Conservation (phyloP, 2,888 invertebrate species). For the Alitta virens region DNA sequence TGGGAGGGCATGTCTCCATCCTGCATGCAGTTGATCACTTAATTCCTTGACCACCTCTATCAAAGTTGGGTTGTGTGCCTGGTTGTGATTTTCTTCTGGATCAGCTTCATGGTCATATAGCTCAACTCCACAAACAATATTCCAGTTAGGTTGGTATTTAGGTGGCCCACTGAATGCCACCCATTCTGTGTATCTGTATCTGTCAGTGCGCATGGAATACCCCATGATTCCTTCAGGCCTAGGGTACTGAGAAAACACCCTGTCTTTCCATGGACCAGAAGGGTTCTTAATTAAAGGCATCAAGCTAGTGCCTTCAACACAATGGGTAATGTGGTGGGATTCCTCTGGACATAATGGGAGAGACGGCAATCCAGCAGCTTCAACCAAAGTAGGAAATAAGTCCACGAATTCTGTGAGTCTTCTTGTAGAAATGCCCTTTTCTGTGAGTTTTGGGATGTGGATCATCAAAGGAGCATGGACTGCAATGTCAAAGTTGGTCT, state of each 20-base stretch:
- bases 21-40: background rate
- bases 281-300: constrained; percentile 14
- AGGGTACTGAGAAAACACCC: constrained; percentile 30
- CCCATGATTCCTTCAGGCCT: constrained; percentile 33
- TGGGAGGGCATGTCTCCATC: background rate
- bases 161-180: constrained; percentile 20
- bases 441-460: constrained; percentile 35
- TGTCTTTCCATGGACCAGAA: constrained; percentile 18
- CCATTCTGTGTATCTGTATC: constrained; percentile 37
- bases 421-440: constrained; percentile 30
- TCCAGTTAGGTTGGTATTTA: constrained; percentile 4
- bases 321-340: constrained; percentile 13
- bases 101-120: constrained; percentile 10
- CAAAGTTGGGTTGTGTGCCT: background rate
- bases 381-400: constrained; percentile 37
- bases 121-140: constrained; percentile 4
- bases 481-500: constrained; percentile 36
- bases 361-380: constrained; percentile 31
- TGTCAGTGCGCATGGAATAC: constrained; percentile 30
- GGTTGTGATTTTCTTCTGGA: constrained; percentile 12
- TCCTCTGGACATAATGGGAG: constrained; percentile 22
- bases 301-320: constrained; percentile 24
- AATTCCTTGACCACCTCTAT: background rate
- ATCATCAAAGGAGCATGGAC: constrained; percentile 40
- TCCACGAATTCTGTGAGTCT: constrained; percentile 37